Conservation (phyloP, 2,113 vertebrate species). For the Silurus asotus region DNA sequence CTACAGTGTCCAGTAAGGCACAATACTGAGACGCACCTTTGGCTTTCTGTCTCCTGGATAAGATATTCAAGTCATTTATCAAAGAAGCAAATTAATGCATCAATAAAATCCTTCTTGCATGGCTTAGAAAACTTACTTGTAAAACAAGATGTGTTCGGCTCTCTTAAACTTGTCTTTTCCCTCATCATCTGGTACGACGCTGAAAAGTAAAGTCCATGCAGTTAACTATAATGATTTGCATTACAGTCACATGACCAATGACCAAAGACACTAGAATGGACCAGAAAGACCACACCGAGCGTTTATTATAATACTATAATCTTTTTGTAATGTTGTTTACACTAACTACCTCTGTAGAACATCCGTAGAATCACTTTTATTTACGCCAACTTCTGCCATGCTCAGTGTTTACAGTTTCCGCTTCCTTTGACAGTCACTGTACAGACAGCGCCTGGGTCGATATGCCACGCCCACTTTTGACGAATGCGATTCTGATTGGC, state of each 20-base stretch:
- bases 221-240: not conserved
- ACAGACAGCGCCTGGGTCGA: not conserved
- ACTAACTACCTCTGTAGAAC: constrained; percentile 4
- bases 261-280: not conserved
- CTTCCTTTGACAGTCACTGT: not conserved
- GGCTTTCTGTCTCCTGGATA: constrained; percentile 78
- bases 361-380: not conserved
- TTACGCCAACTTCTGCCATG: not conserved
- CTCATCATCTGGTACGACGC: constrained; percentile 59
- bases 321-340: not conserved
- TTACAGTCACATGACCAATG: not conserved
- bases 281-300: not conserved
- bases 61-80: not conserved
- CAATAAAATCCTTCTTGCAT: not conserved
- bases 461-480: not conserved
- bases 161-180: constrained; percentile 65
- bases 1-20: constrained; percentile 78
- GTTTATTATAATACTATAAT: not conserved
- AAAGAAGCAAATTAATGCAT: not conserved
- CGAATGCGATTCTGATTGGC: not conserved
- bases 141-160: constrained; percentile 68
- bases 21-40: constrained; percentile 68
- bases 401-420: not conserved
- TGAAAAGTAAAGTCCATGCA: constrained; percentile 23
- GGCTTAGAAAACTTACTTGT: constrained; percentile 61